Evolutionary conservation across 2,113 vertebrate species (phyloP), one percentile per base, ranked within the genome.

Genomic region (Eleginops maclovinus): DNA sequence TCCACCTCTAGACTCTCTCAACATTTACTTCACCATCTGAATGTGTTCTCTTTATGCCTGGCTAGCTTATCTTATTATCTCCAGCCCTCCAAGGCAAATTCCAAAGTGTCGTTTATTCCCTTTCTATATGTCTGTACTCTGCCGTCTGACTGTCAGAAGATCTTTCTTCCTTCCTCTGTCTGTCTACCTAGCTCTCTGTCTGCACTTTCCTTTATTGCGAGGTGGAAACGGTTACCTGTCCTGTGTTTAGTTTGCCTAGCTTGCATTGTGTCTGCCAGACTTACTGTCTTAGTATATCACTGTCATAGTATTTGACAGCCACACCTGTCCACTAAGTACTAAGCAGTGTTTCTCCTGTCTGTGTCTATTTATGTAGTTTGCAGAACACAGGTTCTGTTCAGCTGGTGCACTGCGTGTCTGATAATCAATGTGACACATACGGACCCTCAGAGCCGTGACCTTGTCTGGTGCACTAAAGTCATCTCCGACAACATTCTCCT

Each of bases 251-350:
- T 66, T 83, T 87, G 80, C 65, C 69, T 66, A 49, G 62, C 81
- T 84, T 77, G 83, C 72, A 85, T 69, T 44, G 72, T 84, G 81
- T 84, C 83, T 84, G 82, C 77, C 81, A 86, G 82, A 71, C 53
- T 84, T 72, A 69, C 70, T 49, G 79, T 85, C 83, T 83, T 77
- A n/a, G 46, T n/a, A n/a, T 69, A 64, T 51, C 77, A 50, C 63
- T 66, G 46, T 50, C 66, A 69, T 44, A 59, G 58, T 72, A 31
- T 68, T 74, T 83, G 88, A 90, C 90, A 90, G 81, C 79, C 81
- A 82, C 83, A 91, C 83, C 90, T 91, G 88, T 91, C 85, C 77
- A 61, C 79, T 72, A 84, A 87, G 74, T 65, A 84, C 83, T 28
- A 68, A 76, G 79, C 78, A 72, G 63, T 19, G 62, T 83, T 83